phyloP scores from a whole-genome alignment of 2,113 vertebrate species.

The Macrotus californicus region DNA sequence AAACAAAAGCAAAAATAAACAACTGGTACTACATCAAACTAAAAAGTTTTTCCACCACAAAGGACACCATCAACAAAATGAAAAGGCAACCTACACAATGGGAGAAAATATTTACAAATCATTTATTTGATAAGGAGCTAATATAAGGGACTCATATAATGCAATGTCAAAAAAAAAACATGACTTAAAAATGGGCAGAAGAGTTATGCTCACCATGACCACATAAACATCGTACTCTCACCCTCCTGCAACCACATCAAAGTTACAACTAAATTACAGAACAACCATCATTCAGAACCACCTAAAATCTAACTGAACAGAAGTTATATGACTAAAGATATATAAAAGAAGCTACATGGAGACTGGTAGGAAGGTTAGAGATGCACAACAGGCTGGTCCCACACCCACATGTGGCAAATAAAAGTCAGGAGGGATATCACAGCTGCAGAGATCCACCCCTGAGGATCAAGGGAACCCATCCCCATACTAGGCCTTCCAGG shows the following conservation, averaged over 20 bases:
- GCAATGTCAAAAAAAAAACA: not conserved
- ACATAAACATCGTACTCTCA: not conserved
- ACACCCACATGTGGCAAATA: not conserved
- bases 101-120: not conserved
- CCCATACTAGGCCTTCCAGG: not conserved
- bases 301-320: not conserved
- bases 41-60: not conserved
- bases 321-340: not conserved
- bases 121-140: not conserved
- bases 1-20: not conserved
- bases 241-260: not conserved
- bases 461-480: not conserved
- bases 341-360: not conserved
- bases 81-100: not conserved
- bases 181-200: not conserved
- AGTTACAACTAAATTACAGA: not conserved
- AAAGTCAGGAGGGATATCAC: not conserved
- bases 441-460: not conserved
- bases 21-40: no score
- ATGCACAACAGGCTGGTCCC: not conserved
- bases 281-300: not conserved
- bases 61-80: not conserved
- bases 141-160: not conserved
- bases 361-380: not conserved
- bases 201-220: not conserved